Conservation (phyloP, 1,140 invertebrate genomes). For the Aphis craccivora region DNA sequence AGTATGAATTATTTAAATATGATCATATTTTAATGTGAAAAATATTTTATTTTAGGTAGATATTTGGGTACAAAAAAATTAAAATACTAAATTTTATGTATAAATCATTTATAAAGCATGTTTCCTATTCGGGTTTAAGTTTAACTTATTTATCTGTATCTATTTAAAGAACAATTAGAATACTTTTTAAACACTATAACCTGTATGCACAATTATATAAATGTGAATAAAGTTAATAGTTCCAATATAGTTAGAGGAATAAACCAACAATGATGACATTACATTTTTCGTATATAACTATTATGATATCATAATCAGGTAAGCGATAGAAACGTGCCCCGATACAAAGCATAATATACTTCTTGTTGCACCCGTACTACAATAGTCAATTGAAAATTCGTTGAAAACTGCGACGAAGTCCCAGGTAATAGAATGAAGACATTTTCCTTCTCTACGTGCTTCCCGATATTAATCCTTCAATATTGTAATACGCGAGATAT, state of each 20-base stretch:
- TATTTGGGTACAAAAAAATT: neutral
- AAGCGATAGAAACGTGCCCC: neutral
- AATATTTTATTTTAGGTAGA: neutral
- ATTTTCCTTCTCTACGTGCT: neutral
- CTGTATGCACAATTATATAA: no score
- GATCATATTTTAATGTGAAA: neutral
- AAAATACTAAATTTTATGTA: neutral
- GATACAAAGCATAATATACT: neutral
- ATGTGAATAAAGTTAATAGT: neutral
- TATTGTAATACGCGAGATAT: neutral
- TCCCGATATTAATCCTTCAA: neutral
- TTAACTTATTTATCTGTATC: neutral
- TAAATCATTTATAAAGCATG: neutral
- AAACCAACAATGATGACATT: neutral
- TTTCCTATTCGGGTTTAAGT: neutral
- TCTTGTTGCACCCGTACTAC: neutral
- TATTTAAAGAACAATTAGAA: neutral
- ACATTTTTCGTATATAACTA: neutral
- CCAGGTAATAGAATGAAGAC: no score
- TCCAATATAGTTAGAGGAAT: neutral
- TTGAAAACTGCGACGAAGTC: neutral
- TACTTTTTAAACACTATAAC: no score
- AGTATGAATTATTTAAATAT: neutral
- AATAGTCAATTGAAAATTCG: neutral
- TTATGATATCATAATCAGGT: neutral